phyloP scores from a whole-genome alignment of 2,888 invertebrate species.

The Brachypalpus laphriformis region DNA sequence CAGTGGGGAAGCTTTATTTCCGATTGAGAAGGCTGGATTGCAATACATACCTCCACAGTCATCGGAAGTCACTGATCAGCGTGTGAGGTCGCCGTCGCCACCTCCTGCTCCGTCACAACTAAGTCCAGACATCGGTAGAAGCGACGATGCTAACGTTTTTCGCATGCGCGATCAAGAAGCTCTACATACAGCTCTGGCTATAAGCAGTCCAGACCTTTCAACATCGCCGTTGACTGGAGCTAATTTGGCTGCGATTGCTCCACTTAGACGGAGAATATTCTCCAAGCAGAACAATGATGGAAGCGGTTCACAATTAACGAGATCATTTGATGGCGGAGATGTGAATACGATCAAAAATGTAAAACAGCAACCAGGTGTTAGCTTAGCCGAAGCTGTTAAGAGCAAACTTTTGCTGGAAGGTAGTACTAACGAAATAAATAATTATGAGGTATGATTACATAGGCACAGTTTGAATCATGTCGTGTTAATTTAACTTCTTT shows the following conservation, averaged over 20 bases:
- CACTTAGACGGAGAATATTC: constrained; percentile 47
- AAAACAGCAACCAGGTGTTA: constrained; percentile 11
- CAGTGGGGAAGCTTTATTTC: constrained; percentile 23
- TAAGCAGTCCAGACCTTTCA: constrained; percentile 64
- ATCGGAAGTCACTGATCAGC: constrained; percentile 20
- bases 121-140: constrained; percentile 51
- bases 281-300: constrained; percentile 26
- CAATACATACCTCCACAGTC: constrained; percentile 73
- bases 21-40: constrained; percentile 50
- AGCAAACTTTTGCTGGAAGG: constrained; percentile 23
- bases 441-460: constrained; percentile 49
- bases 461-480: not conserved
- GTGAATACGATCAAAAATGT: constrained; percentile 18
- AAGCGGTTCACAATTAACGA: constrained; percentile 43
- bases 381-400: constrained; percentile 17
- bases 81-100: constrained; percentile 34
- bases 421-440: constrained; percentile 50
- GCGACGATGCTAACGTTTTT: constrained; percentile 74
- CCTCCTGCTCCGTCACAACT: constrained; percentile 55
- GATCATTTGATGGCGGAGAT: constrained; percentile 73
- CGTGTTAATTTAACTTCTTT: not conserved
- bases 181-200: constrained; percentile 76
- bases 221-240: constrained; percentile 16
- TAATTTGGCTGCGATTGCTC: constrained; percentile 11
- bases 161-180: constrained; percentile 77